phyloP scores from a whole-genome alignment of 2,888 invertebrate species.

The Odontomyia ornata region DNA sequence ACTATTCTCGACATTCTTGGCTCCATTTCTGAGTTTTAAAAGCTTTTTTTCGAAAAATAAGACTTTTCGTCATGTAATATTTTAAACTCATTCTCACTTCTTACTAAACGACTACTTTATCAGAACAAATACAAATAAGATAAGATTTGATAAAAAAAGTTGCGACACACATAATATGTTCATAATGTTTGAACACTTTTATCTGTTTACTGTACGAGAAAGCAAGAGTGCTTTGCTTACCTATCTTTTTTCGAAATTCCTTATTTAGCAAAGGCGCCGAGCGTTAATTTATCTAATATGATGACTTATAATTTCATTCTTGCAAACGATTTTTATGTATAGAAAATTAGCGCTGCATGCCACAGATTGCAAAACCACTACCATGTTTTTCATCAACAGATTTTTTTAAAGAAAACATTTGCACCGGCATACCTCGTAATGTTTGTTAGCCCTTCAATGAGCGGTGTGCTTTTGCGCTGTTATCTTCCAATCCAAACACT shows the following conservation, averaged over 20 bases:
- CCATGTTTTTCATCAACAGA: too few relatives aligned
- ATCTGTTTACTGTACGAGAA: background rate
- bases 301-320: too few relatives aligned
- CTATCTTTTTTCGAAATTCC: too few relatives aligned
- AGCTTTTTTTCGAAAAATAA: background rate
- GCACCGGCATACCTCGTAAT: too few relatives aligned
- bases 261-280: too few relatives aligned
- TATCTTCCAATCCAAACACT: background rate
- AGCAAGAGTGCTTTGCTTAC: background rate
- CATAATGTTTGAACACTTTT: background rate
- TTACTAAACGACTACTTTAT: background rate
- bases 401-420: too few relatives aligned
- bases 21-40: background rate
- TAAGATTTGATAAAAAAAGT: constrained; percentile 1
- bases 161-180: constrained; percentile 5
- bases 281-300: too few relatives aligned
- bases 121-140: background rate
- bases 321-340: too few relatives aligned
- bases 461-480: background rate
- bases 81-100: too few relatives aligned
- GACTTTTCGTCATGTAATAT: background rate
- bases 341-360: too few relatives aligned
- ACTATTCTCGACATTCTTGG: too few relatives aligned
- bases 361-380: too few relatives aligned
- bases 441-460: background rate